A percentile compares a stretch with the other conserved stretches of the same genome.
Evolutionary conservation across 2,113 vertebrate genomes (phyloP).

Genomic region (Crocuta crocuta): DNA sequence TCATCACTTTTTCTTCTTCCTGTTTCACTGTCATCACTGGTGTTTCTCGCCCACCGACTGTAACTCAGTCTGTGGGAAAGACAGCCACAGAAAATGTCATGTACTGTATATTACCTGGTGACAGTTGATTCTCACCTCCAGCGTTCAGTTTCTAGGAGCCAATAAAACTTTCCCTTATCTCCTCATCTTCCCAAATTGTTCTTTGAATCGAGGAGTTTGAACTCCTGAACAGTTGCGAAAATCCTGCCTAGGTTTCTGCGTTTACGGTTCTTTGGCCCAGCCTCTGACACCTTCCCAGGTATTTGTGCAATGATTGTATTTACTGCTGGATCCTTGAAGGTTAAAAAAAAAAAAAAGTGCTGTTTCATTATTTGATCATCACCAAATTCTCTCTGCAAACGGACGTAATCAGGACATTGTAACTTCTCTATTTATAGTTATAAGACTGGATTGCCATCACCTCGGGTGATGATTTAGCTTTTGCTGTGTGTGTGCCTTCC

Average conservation of each 20-base stretch:
- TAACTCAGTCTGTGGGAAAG: constrained; percentile 83
- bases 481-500: constrained; percentile 83
- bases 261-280: constrained; percentile 66
- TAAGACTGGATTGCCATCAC: constrained; percentile 75
- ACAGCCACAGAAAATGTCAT: constrained; percentile 80
- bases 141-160: constrained; percentile 76
- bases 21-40: constrained; percentile 84
- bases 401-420: constrained; percentile 57
- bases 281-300: constrained; percentile 71
- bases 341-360: constrained; percentile 59
- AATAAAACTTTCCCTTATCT: constrained; percentile 45
- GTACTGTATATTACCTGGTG: constrained; percentile 83
- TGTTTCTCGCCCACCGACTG: constrained; percentile 82
- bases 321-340: constrained; percentile 71
- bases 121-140: constrained; percentile 68
- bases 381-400: constrained; percentile 72
- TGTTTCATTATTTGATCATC: constrained; percentile 47
- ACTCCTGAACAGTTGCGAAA: constrained; percentile 58
- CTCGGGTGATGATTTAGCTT: constrained; percentile 73
- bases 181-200: constrained; percentile 66
- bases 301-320: constrained; percentile 78
- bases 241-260: constrained; percentile 71
- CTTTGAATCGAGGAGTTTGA: constrained; percentile 64
- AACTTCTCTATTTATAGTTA: constrained; percentile 82
- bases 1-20: constrained; percentile 72